Base-by-base conservation (phyloP, 2,797 vertebrate species). In the Steatocranus sp. region DNA sequence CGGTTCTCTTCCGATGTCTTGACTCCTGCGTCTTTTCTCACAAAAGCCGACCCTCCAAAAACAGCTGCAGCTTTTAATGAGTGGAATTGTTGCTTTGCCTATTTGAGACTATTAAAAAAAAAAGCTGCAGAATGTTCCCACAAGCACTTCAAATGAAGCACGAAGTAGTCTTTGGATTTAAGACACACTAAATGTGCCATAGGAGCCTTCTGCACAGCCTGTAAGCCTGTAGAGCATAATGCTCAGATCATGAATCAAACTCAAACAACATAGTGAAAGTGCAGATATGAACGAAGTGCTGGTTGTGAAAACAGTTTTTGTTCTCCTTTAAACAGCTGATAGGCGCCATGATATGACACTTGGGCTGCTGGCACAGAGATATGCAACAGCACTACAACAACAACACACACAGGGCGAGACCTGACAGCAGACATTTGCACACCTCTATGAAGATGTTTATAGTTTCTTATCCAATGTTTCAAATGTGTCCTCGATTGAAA, bases 251-350 rank as follows among this genome's bases (percentile, higher is more conserved):
- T 74, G 41, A 80, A 77, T 88, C 61, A 83, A 83, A 78, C 53
- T 70, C 41, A 46, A 50, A 54, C 50, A 81, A 23, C 46, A 81
- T 12, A 50, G 32, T 25, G 17, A 15, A 49, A 78, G 66, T 46
- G 51, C 68, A 51, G 68, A 83, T 81, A 27, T 83, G 50, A 74
- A 66, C 5, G 25, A 83, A 41, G 75, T 25, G 68, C 17, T 68
- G 78, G 6, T 46, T 70, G 17, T 6, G 53, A 51, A 54, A 78
- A 81, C 81, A 61, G 61, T 70, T 48, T 83, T 58, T 46, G 77
- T 27, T 74, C 73, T 34, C 54, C 68, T 48, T 63, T 61, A 85
- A 80, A 80, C 81, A 32, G 66, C 79, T 61, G 83, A 79, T 81
- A 5, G 25, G 56, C 5, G 2, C 15, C 56, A 15, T 7, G 66